Base-by-base conservation (phyloP, 2,888 invertebrate genomes). In the Cerastis leucographa region DNA sequence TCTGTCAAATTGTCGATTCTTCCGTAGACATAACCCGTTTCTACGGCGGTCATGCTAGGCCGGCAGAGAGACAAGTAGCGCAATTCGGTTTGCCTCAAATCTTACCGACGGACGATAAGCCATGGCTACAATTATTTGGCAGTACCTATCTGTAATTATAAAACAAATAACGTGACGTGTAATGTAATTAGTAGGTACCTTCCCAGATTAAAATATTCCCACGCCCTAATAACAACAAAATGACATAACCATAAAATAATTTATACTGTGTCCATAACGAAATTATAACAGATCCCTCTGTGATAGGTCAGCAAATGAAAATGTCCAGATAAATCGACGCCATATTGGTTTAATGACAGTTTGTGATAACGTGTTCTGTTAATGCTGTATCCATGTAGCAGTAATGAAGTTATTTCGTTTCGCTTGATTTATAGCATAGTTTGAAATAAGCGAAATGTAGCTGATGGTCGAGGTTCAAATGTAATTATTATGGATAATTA, bases 201-300 rank as follows among this genome's bases (percentile, higher is more conserved):
- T 35, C 35, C 3, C 35, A 35, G 3, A 35, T 65, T 77, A 19
- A 78, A 75, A 61, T 9, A 62, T 54, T 2, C 22, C 25, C 22
- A 46, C 35, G 35, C 11, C 54, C 42, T 68, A 76, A 82, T 71
- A 78, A 83, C 71, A 85, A 64, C 59, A 74, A 85, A 80, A 81
- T 75, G n/a, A 46, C 66, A 72, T 85, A 85, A 81, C 81, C 85
- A 75, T 85, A 72, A 85, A 68, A 85, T 81, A 81, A 83, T 85
- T 59, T 62, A 73, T 75, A 49, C 44, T 67, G 59, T 64, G 69
- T 44, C 49, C 81, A 62, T 75, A 80, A 85, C 74, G 71, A 74
- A 85, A 82, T 82, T 74, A 79, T 42, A 81, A 49, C 82, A 46
- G 61, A 71, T 64, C 56, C 82, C 85, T 68, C 54, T 42, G 81